Conservation (phyloP, 53 echinoderm and acorn worm genomes). For the Glandiceps talaboti region DNA sequence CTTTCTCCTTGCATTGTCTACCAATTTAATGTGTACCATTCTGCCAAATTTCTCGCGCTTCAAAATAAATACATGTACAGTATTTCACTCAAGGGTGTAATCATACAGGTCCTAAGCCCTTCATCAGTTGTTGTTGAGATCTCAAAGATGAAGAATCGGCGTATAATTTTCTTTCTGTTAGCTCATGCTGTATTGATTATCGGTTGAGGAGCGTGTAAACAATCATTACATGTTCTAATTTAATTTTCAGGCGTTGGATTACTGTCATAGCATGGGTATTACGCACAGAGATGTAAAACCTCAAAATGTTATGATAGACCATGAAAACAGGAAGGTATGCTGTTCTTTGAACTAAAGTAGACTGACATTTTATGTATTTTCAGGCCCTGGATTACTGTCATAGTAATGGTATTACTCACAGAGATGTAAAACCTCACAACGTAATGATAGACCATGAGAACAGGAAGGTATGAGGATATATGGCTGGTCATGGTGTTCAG, state of each 20-base stretch:
- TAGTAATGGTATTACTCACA: constrained; percentile 98
- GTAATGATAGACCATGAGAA: constrained; percentile 99
- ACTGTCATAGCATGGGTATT: constrained; percentile 99
- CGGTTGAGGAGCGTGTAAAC: no score
- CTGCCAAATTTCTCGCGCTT: no score
- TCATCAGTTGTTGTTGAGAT: no score
- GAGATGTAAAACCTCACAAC: constrained; percentile 98
- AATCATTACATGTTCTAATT: no score
- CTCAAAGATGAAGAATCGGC: no score
- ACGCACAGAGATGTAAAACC: constrained; percentile 99
- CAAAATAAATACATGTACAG: no score
- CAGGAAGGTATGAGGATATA: constrained; percentile 53
- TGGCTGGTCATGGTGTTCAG: neutral
- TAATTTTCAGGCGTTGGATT: constrained; percentile 69
- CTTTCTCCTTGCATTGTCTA: no score
- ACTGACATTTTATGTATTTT: neutral
- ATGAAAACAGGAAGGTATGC: constrained; percentile 92
- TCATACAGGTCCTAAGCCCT: no score
- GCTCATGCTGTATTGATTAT: no score
- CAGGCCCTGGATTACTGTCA: constrained; percentile 99
- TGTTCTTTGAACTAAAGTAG: neutral
- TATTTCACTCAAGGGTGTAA: no score
- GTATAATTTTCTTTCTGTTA: no score
- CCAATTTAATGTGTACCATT: no score
- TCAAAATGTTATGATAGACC: constrained; percentile 99